Evolutionary conservation across 1,140 invertebrate genomes (phyloP).

Genomic region (Drosophila punjabiensis): DNA sequence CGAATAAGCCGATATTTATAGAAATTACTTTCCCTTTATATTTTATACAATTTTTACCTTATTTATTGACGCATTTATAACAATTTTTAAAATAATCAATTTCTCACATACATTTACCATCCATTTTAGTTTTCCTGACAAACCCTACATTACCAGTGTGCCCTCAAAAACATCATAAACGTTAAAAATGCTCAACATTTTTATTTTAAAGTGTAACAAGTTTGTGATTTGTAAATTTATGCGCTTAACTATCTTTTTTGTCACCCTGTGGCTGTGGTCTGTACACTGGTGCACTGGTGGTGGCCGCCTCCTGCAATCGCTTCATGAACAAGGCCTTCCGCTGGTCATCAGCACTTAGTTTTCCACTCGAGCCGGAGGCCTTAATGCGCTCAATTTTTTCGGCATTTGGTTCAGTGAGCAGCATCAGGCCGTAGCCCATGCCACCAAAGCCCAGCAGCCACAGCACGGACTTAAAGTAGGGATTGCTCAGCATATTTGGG

Average conservation of each 20-base stretch:
- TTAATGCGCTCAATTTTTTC: slow-evolving; percentile 86
- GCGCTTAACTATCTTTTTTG: slow-evolving; percentile 57
- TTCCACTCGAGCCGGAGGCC: slow-evolving; percentile 29
- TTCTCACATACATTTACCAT: background rate
- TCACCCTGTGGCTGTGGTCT: slow-evolving; percentile 24
- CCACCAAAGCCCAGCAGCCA: slow-evolving; percentile 87
- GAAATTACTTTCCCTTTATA: background rate
- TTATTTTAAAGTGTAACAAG: slow-evolving; percentile 46
- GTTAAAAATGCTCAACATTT: slow-evolving; percentile 34
- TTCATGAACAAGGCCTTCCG: slow-evolving; percentile 72
- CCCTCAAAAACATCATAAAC: background rate
- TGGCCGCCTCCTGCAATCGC: slow-evolving; percentile 71
- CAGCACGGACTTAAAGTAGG: slow-evolving; percentile 86
- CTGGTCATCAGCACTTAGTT: slow-evolving; percentile 48
- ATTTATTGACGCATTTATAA: background rate
- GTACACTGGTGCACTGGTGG: slow-evolving; percentile 52
- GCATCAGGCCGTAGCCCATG: slow-evolving; percentile 87
- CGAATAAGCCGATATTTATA: background rate
- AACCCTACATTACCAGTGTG: background rate
- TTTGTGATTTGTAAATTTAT: background rate
- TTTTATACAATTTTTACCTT: background rate
- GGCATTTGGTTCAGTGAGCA: slow-evolving; percentile 86
- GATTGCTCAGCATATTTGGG: slow-evolving; percentile 82
- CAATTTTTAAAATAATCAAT: background rate
- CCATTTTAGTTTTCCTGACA: background rate